phyloP scores from a whole-genome alignment of 2,113 vertebrate species.

The Neodontobutis hainanensis region DNA sequence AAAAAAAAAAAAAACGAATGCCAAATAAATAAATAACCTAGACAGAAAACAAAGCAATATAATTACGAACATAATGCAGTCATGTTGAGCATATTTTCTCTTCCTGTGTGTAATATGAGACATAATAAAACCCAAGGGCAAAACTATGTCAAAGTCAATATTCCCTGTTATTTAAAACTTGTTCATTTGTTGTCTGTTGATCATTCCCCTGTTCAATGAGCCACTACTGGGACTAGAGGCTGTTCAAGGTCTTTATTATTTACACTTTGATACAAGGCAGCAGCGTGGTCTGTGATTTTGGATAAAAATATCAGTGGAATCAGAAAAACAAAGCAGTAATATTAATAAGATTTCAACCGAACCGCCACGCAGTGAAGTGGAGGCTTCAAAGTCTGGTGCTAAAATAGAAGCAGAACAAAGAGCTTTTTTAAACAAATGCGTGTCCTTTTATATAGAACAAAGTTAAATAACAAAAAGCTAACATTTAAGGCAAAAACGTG shows the following conservation, averaged over 20 bases:
- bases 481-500: neutral
- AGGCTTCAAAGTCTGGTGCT: constrained; percentile 1
- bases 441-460: neutral
- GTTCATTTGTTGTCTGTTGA: neutral
- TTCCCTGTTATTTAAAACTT: neutral
- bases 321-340: neutral
- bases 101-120: neutral
- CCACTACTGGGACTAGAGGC: constrained; percentile 2
- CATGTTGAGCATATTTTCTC: neutral
- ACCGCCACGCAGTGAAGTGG: neutral
- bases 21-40: neutral
- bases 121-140: neutral
- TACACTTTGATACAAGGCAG: neutral
- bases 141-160: neutral
- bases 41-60: neutral
- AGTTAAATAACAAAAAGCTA: neutral
- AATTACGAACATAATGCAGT: neutral
- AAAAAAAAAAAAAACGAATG: too few species aligned
- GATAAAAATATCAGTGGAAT: constrained; percentile 9
- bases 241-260: constrained; percentile 2
- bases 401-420: constrained; percentile 9
- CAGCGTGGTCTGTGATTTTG: constrained; percentile 7
- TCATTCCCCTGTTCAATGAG: neutral
- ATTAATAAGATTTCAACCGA: constrained; percentile 1
- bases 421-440: neutral